Conservation (phyloP, 2,797 vertebrate genomes). For the Loriculus beryllinus region DNA sequence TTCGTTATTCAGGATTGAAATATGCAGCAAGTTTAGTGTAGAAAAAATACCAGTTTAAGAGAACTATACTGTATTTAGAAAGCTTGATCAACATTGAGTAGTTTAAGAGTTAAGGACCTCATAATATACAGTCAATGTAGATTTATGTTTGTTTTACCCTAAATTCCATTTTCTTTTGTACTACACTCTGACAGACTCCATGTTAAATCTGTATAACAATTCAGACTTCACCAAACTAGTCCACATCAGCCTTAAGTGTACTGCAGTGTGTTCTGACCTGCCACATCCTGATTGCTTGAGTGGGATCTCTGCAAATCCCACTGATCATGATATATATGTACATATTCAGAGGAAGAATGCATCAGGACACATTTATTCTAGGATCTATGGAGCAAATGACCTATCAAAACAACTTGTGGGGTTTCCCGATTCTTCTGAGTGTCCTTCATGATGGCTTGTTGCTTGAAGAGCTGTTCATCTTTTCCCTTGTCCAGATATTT, state of each 20-base stretch:
- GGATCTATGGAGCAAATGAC: not conserved
- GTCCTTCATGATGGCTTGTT: not conserved
- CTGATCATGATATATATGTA: accelerated
- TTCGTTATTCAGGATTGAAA: not conserved
- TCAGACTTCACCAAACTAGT: not conserved
- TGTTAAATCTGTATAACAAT: not conserved
- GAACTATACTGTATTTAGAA: not conserved
- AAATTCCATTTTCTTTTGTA: not conserved
- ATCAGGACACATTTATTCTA: not conserved
- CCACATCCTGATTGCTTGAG: not conserved
- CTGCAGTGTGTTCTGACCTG: not conserved
- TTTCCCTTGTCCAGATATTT: not conserved
- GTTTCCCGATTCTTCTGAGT: not conserved
- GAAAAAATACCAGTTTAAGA: not conserved
- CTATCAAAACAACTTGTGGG: not conserved
- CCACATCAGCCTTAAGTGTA: not conserved
- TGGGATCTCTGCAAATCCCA: not conserved
- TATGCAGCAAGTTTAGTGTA: not conserved
- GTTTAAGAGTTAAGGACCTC: not conserved
- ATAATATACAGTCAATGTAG: not conserved
- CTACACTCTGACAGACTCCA: not conserved
- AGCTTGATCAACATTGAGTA: not conserved
- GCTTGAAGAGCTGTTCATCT: not conserved
- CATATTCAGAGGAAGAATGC: not conserved
- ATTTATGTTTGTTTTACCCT: not conserved